Base-by-base conservation (phyloP, 2,797 vertebrate species). In the Furcifer pardalis region DNA sequence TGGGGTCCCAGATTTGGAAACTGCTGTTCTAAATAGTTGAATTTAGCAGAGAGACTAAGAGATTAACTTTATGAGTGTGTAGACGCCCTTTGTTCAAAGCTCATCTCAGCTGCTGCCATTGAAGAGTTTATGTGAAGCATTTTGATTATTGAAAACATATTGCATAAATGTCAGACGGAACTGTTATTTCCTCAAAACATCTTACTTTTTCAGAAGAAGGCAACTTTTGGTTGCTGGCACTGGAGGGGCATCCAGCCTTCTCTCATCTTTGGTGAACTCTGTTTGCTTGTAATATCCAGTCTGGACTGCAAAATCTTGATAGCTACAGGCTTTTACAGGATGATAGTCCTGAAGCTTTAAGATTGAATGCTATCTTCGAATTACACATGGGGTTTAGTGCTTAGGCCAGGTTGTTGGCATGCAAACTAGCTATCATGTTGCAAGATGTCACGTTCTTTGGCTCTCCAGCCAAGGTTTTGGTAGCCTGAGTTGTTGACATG, bases 381-480 rank as follows among this genome's bases (percentile, higher is more conserved):
- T 23, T 84, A 60, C 7, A 0, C 81, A 77, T 68, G n/a, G 4
- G 76, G 81, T 76, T 52, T n/a, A 42, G 25, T 1, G 35, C 85
- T 82, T 15, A 2, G 74, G 77, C 84, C 0, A 5, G 87, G 32
- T 44, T 82, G 25, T 37, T 92, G 89, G 89, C 78, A 0, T 71
- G 79, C 81, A 77, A 86, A 82, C 81, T 78, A 87, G 56, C 85
- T 90, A 82, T 62, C 81, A 19, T 0, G 0, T 8, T 84, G 87
- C 63, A 71, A 82, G 76, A 66, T 82, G 59, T 78, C 80, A 84
- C 0, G 27, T 76, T 90, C 56, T 77, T 90, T 84, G 84, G 79
- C 65, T 89, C 56, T 66, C 77, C 81, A 89, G 82, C 92, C 89
- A 92, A 93, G 92, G 90, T 89, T 91, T 93, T 75, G 73, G 72